Evolutionary conservation across 2,888 invertebrate genomes (phyloP).

Genomic region (Ceramica pisi): DNA sequence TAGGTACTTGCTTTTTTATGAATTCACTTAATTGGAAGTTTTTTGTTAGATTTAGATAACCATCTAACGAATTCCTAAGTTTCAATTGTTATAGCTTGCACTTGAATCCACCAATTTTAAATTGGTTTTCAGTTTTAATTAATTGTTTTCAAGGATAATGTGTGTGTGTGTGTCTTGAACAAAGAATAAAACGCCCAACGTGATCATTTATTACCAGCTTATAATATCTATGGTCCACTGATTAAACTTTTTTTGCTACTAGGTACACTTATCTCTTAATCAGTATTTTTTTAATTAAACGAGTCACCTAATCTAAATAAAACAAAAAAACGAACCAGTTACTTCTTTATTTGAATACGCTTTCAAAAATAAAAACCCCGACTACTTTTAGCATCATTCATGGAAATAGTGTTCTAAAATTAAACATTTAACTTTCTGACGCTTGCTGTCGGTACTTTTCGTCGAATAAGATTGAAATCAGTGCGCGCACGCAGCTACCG

Average conservation of each 20-base stretch:
- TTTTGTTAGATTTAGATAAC: not conserved
- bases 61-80: not conserved
- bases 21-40: not conserved
- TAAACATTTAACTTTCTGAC: constrained; percentile 41
- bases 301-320: not conserved
- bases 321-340: not conserved
- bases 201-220: constrained; percentile 2
- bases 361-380: constrained; percentile 8
- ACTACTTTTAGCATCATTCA: constrained; percentile 21
- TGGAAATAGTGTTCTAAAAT: constrained; percentile 37
- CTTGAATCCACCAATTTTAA: not conserved
- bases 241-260: constrained; percentile 24
- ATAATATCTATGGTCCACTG: not conserved
- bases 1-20: not conserved
- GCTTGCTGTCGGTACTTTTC: constrained; percentile 45
- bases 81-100: not conserved
- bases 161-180: not conserved
- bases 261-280: constrained; percentile 5
- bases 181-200: constrained; percentile 4
- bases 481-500: constrained; percentile 55
- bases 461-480: constrained; percentile 47
- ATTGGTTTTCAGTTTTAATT: not conserved
- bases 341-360: not conserved
- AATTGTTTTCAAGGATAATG: constrained; percentile 21
- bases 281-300: not conserved